Percentiles rank a stretch among this genome's conserved stretches.
Evolutionary conservation across 2,113 vertebrate genomes (phyloP).

Genomic region (Neotoma lepida): DNA sequence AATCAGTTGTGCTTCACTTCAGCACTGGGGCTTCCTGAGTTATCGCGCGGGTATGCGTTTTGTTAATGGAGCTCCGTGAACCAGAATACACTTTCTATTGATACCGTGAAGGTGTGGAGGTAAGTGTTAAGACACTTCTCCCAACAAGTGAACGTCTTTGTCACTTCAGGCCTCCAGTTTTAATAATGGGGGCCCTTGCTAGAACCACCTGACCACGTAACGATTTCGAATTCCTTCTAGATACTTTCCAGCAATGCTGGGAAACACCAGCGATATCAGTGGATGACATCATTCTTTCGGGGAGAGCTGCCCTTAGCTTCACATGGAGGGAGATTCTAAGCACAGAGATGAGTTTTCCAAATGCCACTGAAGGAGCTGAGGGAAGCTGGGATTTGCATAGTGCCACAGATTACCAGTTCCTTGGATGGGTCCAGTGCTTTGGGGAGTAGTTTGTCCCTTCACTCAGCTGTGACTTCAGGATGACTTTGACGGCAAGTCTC

Average conservation of each 20-base stretch:
- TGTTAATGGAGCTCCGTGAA: slow-evolving; percentile 52
- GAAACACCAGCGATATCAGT: not conserved
- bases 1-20: slow-evolving; percentile 47
- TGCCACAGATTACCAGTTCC: not conserved
- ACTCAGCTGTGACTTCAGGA: not conserved
- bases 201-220: slow-evolving; percentile 38
- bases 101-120: not conserved
- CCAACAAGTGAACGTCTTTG: not conserved
- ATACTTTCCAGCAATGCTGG: slow-evolving; percentile 11
- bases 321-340: not conserved
- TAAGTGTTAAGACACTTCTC: not conserved
- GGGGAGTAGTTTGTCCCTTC: not conserved
- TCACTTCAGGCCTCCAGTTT: not conserved
- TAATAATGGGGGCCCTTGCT: not conserved
- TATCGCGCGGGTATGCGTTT: slow-evolving; percentile 25
- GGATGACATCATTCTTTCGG: slow-evolving; percentile 24
- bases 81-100: slow-evolving; percentile 45
- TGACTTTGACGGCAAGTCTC: slow-evolving; percentile 38
- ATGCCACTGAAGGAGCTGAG: not conserved
- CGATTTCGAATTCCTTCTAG: slow-evolving; percentile 30
- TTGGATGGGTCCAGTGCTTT: not conserved
- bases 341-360: not conserved
- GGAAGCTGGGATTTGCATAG: not conserved
- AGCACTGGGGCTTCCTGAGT: not conserved
- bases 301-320: slow-evolving; percentile 20